Conservation (phyloP, 2,888 invertebrate genomes). For the Linnaemya tessellans region DNA sequence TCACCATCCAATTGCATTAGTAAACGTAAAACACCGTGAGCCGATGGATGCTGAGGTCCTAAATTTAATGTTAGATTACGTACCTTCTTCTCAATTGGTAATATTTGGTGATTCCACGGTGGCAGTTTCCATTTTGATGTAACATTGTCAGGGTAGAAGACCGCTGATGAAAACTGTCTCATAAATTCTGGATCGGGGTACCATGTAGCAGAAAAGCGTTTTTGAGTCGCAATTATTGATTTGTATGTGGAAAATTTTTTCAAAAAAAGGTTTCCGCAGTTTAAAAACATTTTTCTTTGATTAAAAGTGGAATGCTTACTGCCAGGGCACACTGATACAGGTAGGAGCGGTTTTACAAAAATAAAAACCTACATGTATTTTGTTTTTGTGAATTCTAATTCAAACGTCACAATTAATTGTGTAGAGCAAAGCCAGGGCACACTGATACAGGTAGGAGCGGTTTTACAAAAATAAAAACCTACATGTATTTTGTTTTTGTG, state of each 20-base stretch:
- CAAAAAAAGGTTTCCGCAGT: not conserved
- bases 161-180: conserved; percentile 85
- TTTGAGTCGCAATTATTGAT: not conserved
- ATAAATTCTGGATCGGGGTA: conserved; percentile 87
- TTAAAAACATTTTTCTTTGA: conserved; percentile 36
- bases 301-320: conserved; percentile 12
- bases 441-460: too few species aligned
- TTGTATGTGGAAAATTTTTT: not conserved
- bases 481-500: too few species aligned
- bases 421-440: too few species aligned
- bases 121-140: conserved; percentile 86
- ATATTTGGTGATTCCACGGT: conserved; percentile 85
- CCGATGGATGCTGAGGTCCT: conserved; percentile 95
- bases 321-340: too few species aligned
- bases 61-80: conserved; percentile 86
- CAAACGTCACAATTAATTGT: too few species aligned
- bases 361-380: too few species aligned
- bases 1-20: conserved; percentile 93
- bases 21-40: conserved; percentile 93
- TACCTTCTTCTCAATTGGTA: conserved; percentile 57
- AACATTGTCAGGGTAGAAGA: conserved; percentile 85
- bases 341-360: too few species aligned
- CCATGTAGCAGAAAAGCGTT: conserved; percentile 81
- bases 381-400: too few species aligned
- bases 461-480: too few species aligned